Evolutionary conservation across 2,113 vertebrate genomes (phyloP), one percentile per base, ranked within the genome.

Genomic region (Misgurnus anguillicaudatus): DNA sequence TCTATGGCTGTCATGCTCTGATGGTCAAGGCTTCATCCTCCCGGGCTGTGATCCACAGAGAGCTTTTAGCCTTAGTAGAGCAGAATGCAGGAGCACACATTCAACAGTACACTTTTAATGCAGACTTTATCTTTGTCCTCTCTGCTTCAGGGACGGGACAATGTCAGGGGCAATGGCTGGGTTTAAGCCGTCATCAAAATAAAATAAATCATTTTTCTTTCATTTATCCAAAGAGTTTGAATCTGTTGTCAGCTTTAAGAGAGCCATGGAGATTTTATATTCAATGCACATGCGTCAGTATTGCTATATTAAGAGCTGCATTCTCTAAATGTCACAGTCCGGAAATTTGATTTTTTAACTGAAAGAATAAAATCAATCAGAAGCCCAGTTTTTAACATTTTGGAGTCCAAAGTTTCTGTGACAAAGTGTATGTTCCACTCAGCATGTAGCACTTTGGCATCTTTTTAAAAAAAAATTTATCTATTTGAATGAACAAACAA

Each of bases 1-100:
- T 61, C 64, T 21, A 19, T 75, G 70, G 63, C 64, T 79, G 70
- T 79, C 77, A 82, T 21, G 70, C 76, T 75, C 45, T 38, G 2
- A 9, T 82, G 41, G 47, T 62, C 80, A 77, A 65, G 63, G 71
- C 53, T 80, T 60, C 24, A n/a, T 80, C 71, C 79, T 75, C 64
- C 21, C 6, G 53, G 79, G 71, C 70, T 80, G 13, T 58, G 51
- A 67, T 74, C 71, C 63, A 66, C 55, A 80, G 51, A 80, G 21
- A 39, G 79, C 79, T 64, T 75, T 75, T 62, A 47, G 72, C 72
- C 41, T 31, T 75, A 62, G 72, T 31, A 13, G 41, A 62, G 72
- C 21, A 64, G 31, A 64, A 76, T 64, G 9, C 74, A 64, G n/a
- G 61, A 76, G 60, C 74, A 39, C 60, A 62, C 19, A 47, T 45